Evolutionary conservation across 2,888 invertebrate species (phyloP), one percentile per base, ranked within the genome.

Genomic region (Chymomyza amoena): DNA sequence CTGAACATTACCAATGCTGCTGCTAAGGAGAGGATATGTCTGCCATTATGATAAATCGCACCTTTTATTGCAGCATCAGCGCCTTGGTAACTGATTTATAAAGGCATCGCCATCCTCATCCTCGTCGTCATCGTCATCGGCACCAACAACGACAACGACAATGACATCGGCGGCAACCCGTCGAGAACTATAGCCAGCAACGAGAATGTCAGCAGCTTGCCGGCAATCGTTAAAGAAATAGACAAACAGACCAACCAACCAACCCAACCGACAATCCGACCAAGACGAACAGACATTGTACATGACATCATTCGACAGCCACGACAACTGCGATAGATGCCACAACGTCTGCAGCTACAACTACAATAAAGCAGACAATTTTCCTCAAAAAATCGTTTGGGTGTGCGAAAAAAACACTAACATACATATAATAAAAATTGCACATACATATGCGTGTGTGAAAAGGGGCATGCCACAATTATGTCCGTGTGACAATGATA

Each of bases 11-110:
- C 54, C 54, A 54, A n/a, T 6, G 51, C 18, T 57, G 6, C 57
- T 57, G 36, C 36, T 32, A 28, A 15, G 36, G 9, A n/a, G 16
- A 32, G 60, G 60, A 60, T 63, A 20, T 60, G 51, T 59, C 66
- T n/a, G 68, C 69, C 79, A 88, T 86, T 88, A 84, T 88, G 87
- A 88, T 86, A 88, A 84, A 88, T 88, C 87, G 84, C 88, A 88
- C 88, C 84, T 88, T 84, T 88, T 84, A 84, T 86, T 84, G 88
- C 88, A 84, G 77, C 87, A 81, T 88, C 83, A 84, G 88, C 88
- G 84, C 87, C 81, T 74, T 72, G 79, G 79, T 88, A 88, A 83
- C 83, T 83, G 88, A 83, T 88, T 83, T 84, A 80, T 75, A 88
- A 88, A 81, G 56, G 75, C 52, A 56, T 57, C 57, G 25, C 9